A percentile compares a stretch with the other conserved stretches of the same genome.
These are phyloP conservation scores for Apotomis betuletana DNA, from an alignment of 2,888 invertebrate species.

Conservation along the genomic window DNA sequence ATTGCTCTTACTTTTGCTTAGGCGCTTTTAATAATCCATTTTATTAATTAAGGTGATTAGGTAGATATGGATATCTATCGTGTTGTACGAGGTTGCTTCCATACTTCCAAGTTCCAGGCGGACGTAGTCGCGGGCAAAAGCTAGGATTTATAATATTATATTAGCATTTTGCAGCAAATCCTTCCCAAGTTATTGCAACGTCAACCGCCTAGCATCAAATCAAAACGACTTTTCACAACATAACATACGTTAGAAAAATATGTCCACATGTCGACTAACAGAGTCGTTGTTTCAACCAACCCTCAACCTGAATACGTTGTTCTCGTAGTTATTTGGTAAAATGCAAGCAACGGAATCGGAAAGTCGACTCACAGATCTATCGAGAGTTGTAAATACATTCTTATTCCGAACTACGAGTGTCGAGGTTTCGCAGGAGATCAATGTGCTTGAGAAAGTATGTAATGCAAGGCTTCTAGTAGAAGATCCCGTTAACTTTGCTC, in stretches of 20 bases:
- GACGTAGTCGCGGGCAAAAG: too few relatives aligned
- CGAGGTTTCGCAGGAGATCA: not conserved
- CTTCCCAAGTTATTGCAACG: slow-evolving; percentile 24
- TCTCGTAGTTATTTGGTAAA: not conserved
- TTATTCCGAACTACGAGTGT: not conserved
- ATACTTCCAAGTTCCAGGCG: too few relatives aligned
- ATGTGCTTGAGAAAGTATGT: not conserved
- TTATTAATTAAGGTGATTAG: too few relatives aligned
- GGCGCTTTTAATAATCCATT: too few relatives aligned
- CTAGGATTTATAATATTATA: too few relatives aligned
- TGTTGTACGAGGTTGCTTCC: too few relatives aligned
- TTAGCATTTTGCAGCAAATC: slow-evolving; percentile 12
- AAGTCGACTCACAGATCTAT: not conserved
- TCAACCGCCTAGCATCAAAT: not conserved
- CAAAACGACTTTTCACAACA: not conserved
- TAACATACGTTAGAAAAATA: not conserved
- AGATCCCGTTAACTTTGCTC: too few relatives aligned
- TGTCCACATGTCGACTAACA: not conserved
- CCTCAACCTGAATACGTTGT: not conserved
- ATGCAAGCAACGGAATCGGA: not conserved
- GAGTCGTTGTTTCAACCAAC: slow-evolving; percentile 3
- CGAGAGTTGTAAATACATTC: not conserved
- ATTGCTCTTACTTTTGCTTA: too few relatives aligned
- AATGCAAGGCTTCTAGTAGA: too few relatives aligned
- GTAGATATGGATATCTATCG: too few relatives aligned